Evolutionary conservation across 2,113 vertebrate genomes (phyloP).

Genomic region (Oryzias javanicus): DNA sequence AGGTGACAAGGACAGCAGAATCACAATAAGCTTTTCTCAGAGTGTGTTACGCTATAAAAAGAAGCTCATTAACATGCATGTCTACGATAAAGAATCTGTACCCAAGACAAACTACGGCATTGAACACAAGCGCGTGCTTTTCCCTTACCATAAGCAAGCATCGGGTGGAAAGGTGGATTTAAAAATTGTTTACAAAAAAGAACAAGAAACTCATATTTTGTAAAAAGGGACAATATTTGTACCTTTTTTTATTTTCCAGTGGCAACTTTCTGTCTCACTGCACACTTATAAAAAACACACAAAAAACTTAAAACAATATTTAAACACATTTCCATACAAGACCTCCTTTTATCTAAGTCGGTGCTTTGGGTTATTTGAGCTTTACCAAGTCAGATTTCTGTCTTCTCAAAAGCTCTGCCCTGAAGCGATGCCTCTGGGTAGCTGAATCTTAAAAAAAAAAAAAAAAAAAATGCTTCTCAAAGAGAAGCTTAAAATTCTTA

Average conservation of each 20-base stretch:
- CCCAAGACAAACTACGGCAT: background rate
- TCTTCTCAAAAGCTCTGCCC: conserved; percentile 37
- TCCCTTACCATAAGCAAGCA: background rate
- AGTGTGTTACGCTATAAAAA: conserved; percentile 9
- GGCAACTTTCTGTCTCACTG: too few species aligned
- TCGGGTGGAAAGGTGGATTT: background rate
- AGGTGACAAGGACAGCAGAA: conserved; percentile 50
- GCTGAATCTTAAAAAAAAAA: conserved; percentile 21
- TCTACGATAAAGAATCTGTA: background rate
- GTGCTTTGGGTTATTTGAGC: conserved; percentile 21
- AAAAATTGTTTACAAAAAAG: background rate
- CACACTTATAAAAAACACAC: background rate
- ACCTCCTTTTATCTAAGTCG: conserved; percentile 8
- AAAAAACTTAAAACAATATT: background rate
- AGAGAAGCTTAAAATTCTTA: conserved; percentile 7
- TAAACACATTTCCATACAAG: background rate
- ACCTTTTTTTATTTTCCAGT: too few species aligned
- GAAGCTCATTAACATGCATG: conserved; percentile 5
- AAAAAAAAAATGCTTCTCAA: conserved; percentile 21
- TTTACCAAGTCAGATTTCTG: conserved; percentile 32
- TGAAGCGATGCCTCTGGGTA: conserved; percentile 29
- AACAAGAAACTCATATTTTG: background rate
- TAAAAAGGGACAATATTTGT: background rate
- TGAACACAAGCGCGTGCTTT: background rate
- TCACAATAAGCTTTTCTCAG: conserved; percentile 15